Base-by-base conservation (phyloP, 1,140 invertebrate genomes). In the Scylla paramamosain region DNA sequence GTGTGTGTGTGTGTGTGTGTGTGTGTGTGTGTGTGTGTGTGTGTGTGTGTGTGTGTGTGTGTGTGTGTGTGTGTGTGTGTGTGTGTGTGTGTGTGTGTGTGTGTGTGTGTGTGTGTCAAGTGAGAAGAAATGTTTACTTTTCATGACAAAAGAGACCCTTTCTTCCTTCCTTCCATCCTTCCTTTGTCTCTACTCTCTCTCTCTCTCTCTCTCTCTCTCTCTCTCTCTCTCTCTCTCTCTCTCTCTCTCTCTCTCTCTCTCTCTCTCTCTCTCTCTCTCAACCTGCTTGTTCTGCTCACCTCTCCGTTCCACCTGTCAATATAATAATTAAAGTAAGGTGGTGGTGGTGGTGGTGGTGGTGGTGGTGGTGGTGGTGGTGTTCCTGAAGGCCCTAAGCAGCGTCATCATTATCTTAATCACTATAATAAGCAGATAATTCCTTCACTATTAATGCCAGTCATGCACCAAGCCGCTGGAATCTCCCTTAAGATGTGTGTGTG, bases 341-440 rank as follows among this genome's bases (percentile, higher is more conserved):
- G 25, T 77, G 67, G 67, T 77, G 67, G n/a, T 77, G 67, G n/a
- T 77, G 67, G 67, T 77, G 67, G 67, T 77, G 67, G 67, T 77
- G 67, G 67, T 77, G 67, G 67, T 77, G 67, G 67, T n/a, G 67
- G 67, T 77, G 67, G 67, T 77, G 67, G 67, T 77, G 67, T 20
- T n/a, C 20, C 20, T 77, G 67, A 77, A 14, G 16, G 25, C 67
- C 1, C n/a, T 25, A 77, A 77, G 67, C n/a, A n/a, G 12, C 8
- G 20, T 25, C 20, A n/a, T 77, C 67, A 77, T 77, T 77, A 77
- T 77, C 67, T 77, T n/a, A 25, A n/a, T 77, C 25, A n/a, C 25
- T n/a, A 77, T 77, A 20, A n/a, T n/a, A 77, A 77, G 20, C 10
- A 77, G 67, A 77, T n/a, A 77, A n/a, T 77, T 77, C 67, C 67